Conservation (phyloP, 2,888 invertebrate species). For the Drosophila macrospina region DNA sequence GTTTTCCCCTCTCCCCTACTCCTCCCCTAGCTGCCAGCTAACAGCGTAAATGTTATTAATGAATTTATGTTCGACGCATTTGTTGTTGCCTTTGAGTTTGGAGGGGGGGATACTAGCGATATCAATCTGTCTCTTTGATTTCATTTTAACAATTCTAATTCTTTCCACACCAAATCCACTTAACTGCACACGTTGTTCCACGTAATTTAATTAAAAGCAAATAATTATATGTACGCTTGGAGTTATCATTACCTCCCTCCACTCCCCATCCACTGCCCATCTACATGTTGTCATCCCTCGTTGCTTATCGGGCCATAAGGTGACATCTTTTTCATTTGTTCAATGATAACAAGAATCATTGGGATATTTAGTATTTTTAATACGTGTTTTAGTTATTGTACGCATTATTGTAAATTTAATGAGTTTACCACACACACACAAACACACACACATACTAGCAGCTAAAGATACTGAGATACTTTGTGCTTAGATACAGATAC, state of each 20-base stretch:
- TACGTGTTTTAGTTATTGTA: slow-evolving; percentile 70
- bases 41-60: slow-evolving; percentile 48
- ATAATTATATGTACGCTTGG: slow-evolving; percentile 54
- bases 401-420: slow-evolving; percentile 79
- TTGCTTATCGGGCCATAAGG: slow-evolving; percentile 39
- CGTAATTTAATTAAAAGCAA: slow-evolving; percentile 75
- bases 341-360: slow-evolving; percentile 15
- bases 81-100: neutral
- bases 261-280: too few species aligned
- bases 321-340: slow-evolving; percentile 58
- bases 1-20: neutral
- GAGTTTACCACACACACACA: slow-evolving; percentile 61
- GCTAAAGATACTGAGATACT: slow-evolving; percentile 31
- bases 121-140: slow-evolving; percentile 38
- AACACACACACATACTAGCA: neutral
- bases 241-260: slow-evolving; percentile 31
- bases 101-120: neutral
- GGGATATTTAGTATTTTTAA: slow-evolving; percentile 49
- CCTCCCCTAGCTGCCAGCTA: neutral
- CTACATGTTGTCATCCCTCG: neutral
- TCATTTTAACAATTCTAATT: slow-evolving; percentile 77
- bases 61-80: slow-evolving; percentile 66
- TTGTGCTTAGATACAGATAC: slow-evolving; percentile 45
- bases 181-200: slow-evolving; percentile 44
- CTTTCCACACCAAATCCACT: slow-evolving; percentile 62